phyloP scores from a whole-genome alignment of 2,113 vertebrate species.

The Cnemophilus loriae region DNA sequence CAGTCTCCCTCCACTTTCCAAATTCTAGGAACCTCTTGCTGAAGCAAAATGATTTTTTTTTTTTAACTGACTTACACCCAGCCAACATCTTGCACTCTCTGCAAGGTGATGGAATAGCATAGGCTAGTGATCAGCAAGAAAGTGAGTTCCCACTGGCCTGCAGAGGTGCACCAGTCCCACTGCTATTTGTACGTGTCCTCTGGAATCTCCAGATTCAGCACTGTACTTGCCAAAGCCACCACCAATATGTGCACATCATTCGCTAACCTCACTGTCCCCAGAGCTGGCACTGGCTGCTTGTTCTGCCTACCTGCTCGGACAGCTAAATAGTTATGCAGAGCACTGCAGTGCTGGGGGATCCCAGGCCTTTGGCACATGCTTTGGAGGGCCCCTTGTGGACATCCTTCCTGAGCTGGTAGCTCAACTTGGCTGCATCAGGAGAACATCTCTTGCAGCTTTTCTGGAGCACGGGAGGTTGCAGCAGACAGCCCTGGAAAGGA shows the following conservation, averaged over 20 bases:
- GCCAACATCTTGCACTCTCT: background rate
- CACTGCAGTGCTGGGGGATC: background rate
- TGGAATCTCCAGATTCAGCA: conserved; percentile 29
- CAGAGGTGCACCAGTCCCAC: background rate
- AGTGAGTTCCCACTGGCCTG: background rate
- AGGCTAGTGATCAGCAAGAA: background rate
- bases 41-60: background rate
- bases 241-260: background rate
- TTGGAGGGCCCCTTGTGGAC: background rate
- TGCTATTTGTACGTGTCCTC: background rate
- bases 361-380: background rate
- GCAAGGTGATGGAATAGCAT: background rate
- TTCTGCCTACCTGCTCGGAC: background rate
- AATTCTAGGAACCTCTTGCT: background rate
- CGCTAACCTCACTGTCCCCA: background rate
- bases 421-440: background rate
- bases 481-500: background rate
- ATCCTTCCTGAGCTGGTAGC: background rate
- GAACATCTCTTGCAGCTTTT: background rate
- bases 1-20: background rate
- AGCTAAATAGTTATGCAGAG: background rate
- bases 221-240: conserved; percentile 37
- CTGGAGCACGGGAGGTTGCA: background rate
- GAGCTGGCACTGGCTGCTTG: background rate
- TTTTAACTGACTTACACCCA: background rate